A percentile compares a stretch with the other conserved stretches of the same genome.
Conservation (phyloP, 2,888 invertebrate genomes). For the Operophtera brumata region DNA sequence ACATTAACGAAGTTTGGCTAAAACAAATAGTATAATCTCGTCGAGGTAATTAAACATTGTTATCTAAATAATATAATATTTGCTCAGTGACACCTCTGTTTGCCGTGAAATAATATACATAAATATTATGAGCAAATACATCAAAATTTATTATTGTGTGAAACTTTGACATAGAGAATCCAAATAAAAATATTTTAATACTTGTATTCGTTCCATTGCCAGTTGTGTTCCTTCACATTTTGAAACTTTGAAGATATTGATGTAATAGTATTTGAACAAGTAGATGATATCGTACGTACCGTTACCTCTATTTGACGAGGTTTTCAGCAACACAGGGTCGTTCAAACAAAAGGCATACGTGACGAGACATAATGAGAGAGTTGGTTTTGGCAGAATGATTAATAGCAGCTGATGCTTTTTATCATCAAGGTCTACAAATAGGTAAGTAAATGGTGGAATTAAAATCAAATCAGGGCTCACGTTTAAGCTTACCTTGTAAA, state of each 20-base stretch:
- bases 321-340: constrained; percentile 26
- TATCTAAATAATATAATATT: constrained; percentile 71
- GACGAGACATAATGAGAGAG: constrained; percentile 43
- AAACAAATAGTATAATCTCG: constrained; percentile 64
- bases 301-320: constrained; percentile 8
- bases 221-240: constrained; percentile 13
- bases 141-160: constrained; percentile 61
- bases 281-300: not conserved
- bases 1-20: constrained; percentile 45
- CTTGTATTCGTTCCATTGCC: constrained; percentile 38
- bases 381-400: constrained; percentile 57
- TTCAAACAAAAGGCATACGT: constrained; percentile 31
- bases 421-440: constrained; percentile 60
- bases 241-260: not conserved
- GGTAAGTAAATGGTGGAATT: constrained; percentile 40
- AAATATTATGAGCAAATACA: constrained; percentile 70
- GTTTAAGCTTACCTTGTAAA: constrained; percentile 28
- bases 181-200: not conserved
- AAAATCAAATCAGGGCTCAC: constrained; percentile 34
- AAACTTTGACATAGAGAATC: constrained; percentile 40
- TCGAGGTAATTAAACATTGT: constrained; percentile 66
- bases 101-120: constrained; percentile 62
- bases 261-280: constrained; percentile 1
- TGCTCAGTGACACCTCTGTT: constrained; percentile 66
- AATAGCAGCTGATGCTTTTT: constrained; percentile 48